phyloP scores from a whole-genome alignment of 1,140 invertebrate genomes.

The Oryzaephilus surinamensis region DNA sequence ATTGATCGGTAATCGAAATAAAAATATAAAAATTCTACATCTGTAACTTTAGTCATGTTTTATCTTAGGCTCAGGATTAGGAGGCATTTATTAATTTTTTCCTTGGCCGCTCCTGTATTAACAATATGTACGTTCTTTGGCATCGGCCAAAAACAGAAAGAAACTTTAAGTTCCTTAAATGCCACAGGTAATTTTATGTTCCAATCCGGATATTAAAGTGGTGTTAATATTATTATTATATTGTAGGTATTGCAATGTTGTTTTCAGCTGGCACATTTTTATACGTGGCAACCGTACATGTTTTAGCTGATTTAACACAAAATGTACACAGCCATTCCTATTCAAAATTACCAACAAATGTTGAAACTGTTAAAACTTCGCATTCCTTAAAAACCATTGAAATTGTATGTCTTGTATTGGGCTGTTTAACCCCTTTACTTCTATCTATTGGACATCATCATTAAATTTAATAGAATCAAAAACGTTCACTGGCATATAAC shows the following conservation, averaged over 20 bases:
- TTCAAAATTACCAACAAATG: slow-evolving; percentile 22
- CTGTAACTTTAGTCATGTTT: too few species aligned
- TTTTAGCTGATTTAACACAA: slow-evolving; percentile 82
- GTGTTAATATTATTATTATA: too few species aligned
- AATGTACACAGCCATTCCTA: slow-evolving; percentile 40
- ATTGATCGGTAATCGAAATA: slow-evolving; percentile 53
- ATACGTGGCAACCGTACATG: slow-evolving; percentile 97
- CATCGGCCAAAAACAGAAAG: slow-evolving; percentile 74
- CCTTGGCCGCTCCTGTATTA: slow-evolving; percentile 79
- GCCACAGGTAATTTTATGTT: slow-evolving; percentile 50
- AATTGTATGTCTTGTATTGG: slow-evolving; percentile 70
- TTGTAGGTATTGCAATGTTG: slow-evolving; percentile 86
- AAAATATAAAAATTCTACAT: slow-evolving; percentile 1
- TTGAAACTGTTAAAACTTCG: slow-evolving; percentile 33
- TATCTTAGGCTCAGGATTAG: slow-evolving; percentile 61
- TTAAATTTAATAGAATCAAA: slow-evolving; percentile 47
- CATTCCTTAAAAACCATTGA: slow-evolving; percentile 52
- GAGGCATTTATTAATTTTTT: slow-evolving; percentile 89
- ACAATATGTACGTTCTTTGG: slow-evolving; percentile 90
- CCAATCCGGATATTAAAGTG: not conserved
- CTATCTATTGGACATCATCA: slow-evolving; percentile 90
- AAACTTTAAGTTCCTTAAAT: slow-evolving; percentile 70
- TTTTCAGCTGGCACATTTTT: slow-evolving; percentile 98
- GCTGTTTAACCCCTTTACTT: slow-evolving; percentile 75
- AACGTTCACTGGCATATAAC: too few species aligned